Conservation (phyloP, 1,140 invertebrate genomes). For the Caenorhabditis elegans region DNA sequence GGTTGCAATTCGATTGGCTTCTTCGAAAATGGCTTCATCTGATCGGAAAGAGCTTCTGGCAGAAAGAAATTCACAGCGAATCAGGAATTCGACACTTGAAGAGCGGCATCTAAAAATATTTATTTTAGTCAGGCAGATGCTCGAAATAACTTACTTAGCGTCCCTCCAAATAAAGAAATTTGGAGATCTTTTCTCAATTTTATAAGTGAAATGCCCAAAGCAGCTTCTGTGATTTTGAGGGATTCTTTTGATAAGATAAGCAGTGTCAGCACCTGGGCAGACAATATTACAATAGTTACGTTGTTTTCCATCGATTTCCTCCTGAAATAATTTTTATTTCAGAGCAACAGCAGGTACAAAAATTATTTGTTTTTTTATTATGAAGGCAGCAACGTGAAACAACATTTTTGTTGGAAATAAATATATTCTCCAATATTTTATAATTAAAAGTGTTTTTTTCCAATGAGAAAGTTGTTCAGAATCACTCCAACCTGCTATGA, state of each 20-base stretch:
- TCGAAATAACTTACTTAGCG: constrained; percentile 48
- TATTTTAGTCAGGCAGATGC: not conserved
- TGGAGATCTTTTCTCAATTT: constrained; percentile 56
- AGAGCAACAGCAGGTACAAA: too few species aligned
- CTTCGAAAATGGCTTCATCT: constrained; percentile 54
- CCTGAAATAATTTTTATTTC: constrained; percentile 50
- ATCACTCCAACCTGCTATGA: too few species aligned
- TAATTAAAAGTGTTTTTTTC: too few species aligned
- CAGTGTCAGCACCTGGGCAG: constrained; percentile 59
- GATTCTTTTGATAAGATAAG: constrained; percentile 60
- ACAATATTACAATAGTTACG: constrained; percentile 61
- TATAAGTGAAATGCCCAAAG: constrained; percentile 62
- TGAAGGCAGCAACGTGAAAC: too few species aligned
- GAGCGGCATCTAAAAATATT: constrained; percentile 51
- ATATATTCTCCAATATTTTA: too few species aligned
- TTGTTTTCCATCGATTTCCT: constrained; percentile 51
- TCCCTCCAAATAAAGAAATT: constrained; percentile 60
- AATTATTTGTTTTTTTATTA: too few species aligned
- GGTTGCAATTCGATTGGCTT: constrained; percentile 19
- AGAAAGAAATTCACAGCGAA: constrained; percentile 59
- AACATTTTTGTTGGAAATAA: too few species aligned
- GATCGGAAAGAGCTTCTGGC: constrained; percentile 49
- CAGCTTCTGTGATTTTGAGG: constrained; percentile 58
- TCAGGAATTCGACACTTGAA: constrained; percentile 59
- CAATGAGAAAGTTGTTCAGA: too few species aligned